Evolutionary conservation across 2,888 invertebrate genomes (phyloP), one percentile per base, ranked within the genome.

Genomic region (Gryllus longicercus): DNA sequence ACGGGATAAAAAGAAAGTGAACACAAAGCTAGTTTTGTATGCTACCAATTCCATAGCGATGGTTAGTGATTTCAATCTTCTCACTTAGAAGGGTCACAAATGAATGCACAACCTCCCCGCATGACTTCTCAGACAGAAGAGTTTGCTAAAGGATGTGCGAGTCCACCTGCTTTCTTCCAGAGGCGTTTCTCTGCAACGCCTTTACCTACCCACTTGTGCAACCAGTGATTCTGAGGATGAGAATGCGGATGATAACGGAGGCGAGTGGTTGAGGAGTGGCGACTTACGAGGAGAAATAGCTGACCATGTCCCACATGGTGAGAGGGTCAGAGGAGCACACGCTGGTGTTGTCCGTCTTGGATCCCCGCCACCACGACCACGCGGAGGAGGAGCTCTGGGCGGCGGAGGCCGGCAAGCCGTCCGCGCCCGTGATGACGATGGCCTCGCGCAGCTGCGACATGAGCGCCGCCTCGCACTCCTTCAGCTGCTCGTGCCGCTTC

Each of bases 241-340:
- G 38, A 2, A 25, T 25, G 25, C 25, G 4, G 2, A 25, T 63
- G 63, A 63, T 10, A 0, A 5, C 1, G 63, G 63, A 63, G n/a
- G 63, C 12, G 14, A 63, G 63, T 18, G n/a, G 63, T 18, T 63
- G 63, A 3, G 63, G 14, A 63, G 4, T 11, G 11, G 12, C 4
- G 16, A 63, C 63, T 18, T 63, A 63, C 63, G 63, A 63, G 14
- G 63, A 63, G 63, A 63, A 63, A n/a, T 18, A 63, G 63, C n/a
- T 63, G 63, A 63, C 63, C 63, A 63, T 63, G 63, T 63, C 63
- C 63, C 63, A 63, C 63, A 63, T 63, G 63, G 63, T 63, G 14
- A 63, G 63, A n/a, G 63, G 16, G 63, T n/a, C 16, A 14, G 63
- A 4, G 14, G 63, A 14, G 38, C 38, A 38, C 38, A 38, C 8